phyloP scores from a whole-genome alignment of 2,797 vertebrate genomes.

The Enteromius viviparus region DNA sequence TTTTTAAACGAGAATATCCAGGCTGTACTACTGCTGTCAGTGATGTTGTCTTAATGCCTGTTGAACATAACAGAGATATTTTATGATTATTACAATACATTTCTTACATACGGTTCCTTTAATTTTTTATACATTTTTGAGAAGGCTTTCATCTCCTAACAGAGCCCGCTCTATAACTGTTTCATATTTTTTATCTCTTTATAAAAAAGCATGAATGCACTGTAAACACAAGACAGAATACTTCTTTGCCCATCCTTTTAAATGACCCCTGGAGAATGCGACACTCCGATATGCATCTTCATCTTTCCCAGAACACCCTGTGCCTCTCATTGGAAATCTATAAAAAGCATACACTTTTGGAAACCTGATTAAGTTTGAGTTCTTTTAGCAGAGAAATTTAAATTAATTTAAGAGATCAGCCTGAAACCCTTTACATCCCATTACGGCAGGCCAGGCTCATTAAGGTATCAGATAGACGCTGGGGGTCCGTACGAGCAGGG shows the following conservation, averaged over 20 bases:
- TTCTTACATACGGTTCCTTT: not conserved
- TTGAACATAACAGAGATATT: no score
- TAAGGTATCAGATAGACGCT: slow-evolving; percentile 69
- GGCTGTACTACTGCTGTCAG: no score
- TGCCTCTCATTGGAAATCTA: slow-evolving; percentile 73
- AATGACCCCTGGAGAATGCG: slow-evolving; percentile 1
- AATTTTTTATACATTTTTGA: not conserved
- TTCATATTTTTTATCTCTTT: not conserved
- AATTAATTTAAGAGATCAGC: slow-evolving; percentile 72
- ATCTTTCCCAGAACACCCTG: slow-evolving; percentile 45
- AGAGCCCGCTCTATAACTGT: not conserved
- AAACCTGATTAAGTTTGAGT: slow-evolving; percentile 74
- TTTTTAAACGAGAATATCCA: no score
- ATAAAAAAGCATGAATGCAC: not conserved
- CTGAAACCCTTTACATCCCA: slow-evolving; percentile 54
- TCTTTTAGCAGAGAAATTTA: slow-evolving; percentile 70
- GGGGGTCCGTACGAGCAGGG: not conserved
- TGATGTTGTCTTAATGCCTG: no score
- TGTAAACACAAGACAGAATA: slow-evolving; percentile 28
- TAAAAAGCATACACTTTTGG: slow-evolving; percentile 67
- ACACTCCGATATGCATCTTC: slow-evolving; percentile 51
- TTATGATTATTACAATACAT: no score
- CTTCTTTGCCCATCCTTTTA: slow-evolving; percentile 16
- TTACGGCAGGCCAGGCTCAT: slow-evolving; percentile 72
- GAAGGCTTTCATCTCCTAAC: not conserved